These are phyloP conservation scores for Pachyrhynchus sulphureomaculatus DNA, from an alignment of 1,140 invertebrate genomes.

Conservation along the genomic window DNA sequence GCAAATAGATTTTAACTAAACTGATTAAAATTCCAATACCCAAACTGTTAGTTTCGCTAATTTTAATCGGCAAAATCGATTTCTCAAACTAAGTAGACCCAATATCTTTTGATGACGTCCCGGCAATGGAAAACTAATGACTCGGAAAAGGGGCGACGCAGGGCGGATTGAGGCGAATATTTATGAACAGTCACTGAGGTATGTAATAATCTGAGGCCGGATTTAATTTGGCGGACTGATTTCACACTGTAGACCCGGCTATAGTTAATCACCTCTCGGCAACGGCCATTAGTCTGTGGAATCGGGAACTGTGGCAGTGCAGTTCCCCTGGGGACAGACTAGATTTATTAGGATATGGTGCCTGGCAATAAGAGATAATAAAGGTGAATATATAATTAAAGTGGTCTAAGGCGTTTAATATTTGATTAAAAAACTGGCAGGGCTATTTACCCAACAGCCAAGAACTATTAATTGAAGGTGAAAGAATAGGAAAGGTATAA, in stretches of 20 bases:
- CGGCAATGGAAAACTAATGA: constrained; percentile 10
- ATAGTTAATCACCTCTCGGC: constrained; percentile 49
- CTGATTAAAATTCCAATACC: too few species aligned
- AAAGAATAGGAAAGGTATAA: too few species aligned
- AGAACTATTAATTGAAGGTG: too few species aligned
- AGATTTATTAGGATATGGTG: too few species aligned
- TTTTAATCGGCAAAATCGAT: not conserved
- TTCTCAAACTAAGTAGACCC: constrained; percentile 7
- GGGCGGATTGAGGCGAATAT: constrained; percentile 49
- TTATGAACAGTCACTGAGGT: constrained; percentile 66
- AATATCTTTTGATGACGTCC: constrained; percentile 13
- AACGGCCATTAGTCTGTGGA: constrained; percentile 22
- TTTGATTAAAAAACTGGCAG: too few species aligned
- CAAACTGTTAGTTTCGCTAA: not conserved
- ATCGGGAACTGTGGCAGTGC: constrained; percentile 2
- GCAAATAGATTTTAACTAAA: too few species aligned
- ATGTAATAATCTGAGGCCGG: constrained; percentile 67
- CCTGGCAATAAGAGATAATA: too few species aligned
- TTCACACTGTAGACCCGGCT: constrained; percentile 50
- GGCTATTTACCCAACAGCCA: too few species aligned
- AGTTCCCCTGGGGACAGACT: not conserved
- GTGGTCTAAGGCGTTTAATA: too few species aligned
- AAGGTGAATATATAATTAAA: too few species aligned
- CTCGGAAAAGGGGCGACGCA: not conserved
- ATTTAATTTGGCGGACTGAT: constrained; percentile 68